Evolutionary conservation across 2,888 invertebrate species (phyloP).

Genomic region (Lithophane socia): DNA sequence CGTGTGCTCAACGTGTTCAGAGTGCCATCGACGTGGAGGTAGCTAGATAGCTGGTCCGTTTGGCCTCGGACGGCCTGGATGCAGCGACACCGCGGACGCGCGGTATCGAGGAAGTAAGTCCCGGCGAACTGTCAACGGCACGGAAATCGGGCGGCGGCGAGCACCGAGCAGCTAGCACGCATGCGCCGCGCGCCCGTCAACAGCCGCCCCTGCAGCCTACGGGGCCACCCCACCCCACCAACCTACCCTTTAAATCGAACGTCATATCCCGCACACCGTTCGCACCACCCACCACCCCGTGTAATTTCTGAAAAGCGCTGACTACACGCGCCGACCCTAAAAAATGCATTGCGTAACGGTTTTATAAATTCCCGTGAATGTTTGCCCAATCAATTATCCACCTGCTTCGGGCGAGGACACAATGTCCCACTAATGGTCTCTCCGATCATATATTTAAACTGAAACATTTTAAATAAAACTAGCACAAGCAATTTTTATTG

Average conservation of each 20-base stretch:
- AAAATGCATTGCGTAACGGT: conserved; percentile 91
- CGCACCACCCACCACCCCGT: conserved; percentile 80
- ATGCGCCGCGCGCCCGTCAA: conserved; percentile 90
- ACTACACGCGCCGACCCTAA: conserved; percentile 88
- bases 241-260: conserved; percentile 90
- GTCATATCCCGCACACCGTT: conserved; percentile 88
- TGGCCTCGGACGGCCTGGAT: conserved; percentile 72
- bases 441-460: conserved; percentile 50
- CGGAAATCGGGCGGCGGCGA: conserved; percentile 91
- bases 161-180: conserved; percentile 82
- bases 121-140: conserved; percentile 92
- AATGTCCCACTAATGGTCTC: conserved; percentile 64
- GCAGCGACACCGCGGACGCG: conserved; percentile 86
- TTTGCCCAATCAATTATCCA: conserved; percentile 89
- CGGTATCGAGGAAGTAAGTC: conserved; percentile 89
- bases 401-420: conserved; percentile 84
- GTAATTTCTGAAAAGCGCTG: conserved; percentile 90
- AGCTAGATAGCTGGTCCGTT: conserved; percentile 68
- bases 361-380: conserved; percentile 84
- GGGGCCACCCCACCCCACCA: conserved; percentile 72
- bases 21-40: conserved; percentile 81
- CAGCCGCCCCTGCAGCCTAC: conserved; percentile 87
- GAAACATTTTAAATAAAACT: conserved; percentile 38
- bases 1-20: conserved; percentile 79
- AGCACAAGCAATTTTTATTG: conserved; percentile 8